Base-by-base conservation (phyloP, 2,113 vertebrate species). In the Rousettus leschenaultii region DNA sequence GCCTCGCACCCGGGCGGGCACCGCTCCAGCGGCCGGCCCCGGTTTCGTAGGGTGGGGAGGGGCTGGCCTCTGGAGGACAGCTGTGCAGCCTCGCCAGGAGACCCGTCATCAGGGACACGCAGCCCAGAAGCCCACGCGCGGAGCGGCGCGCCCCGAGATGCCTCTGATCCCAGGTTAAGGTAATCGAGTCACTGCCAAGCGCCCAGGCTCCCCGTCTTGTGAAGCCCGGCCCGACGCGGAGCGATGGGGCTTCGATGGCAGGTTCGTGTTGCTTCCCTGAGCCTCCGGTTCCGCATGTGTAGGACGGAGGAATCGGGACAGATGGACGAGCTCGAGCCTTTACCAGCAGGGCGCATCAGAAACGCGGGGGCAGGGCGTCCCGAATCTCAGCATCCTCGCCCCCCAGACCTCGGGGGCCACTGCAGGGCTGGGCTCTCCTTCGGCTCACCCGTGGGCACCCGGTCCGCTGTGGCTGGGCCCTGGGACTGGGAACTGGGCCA, bases 341-440 rank as follows among this genome's bases (percentile, higher is more conserved):
- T 33, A 71, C 30, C 38, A 9, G n/a, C 43, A 73, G 61, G 11
- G 30, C 24, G 61, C 71, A 43, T 48, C 22, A 5, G 63, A 30
- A 40, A 40, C 45, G 26, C 1, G 16, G 33, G 13, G 35, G 45
- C 24, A 0, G 5, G 85, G 24, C 38, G 13, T 26, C 19, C 45
- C 12, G 12, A n/a, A 19, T 75, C 28, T 40, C 57, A 59, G 33
- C 38, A 24, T 21, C 24, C 13, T 24, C 15, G 2, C 16, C 16
- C 13, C 48, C 14, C 13, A 51, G 48, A 51, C 2, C 13, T 51
- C 13, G 48, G 12, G 48, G 48, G 13, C 48, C 48, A 14, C n/a
- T 5, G 0, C 3, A 6, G 13, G 0, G 0, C 7, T 24, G 33
- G 43, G 16, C 70, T 84, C n/a, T 33, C 48, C 16, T 0, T 57